Conservation (phyloP, 2,113 vertebrate genomes). For the Rhea pennata region DNA sequence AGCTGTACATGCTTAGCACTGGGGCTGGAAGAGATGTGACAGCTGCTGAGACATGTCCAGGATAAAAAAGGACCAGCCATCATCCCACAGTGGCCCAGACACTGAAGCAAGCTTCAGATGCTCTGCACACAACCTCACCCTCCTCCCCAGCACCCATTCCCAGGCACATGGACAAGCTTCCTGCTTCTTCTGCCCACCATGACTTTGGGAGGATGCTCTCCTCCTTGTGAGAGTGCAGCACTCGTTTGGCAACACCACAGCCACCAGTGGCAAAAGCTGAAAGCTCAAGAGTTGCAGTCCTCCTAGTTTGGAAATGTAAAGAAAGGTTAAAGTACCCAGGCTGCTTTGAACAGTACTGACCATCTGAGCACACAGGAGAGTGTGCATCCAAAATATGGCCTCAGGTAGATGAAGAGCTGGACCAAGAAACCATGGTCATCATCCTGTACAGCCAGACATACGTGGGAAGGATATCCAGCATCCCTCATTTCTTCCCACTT, state of each 20-base stretch:
- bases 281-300: background rate
- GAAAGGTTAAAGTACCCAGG: background rate
- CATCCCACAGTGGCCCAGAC: no score
- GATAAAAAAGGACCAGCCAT: no score
- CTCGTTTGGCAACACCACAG: background rate
- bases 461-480: background rate
- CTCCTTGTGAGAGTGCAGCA: accelerated
- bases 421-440: background rate
- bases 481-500: background rate
- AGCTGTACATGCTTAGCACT: no score
- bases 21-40: no score
- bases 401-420: background rate
- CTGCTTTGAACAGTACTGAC: background rate
- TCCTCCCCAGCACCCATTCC: no score
- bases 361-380: background rate
- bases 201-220: background rate
- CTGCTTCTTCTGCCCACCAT: background rate
- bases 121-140: no score
- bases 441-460: background rate
- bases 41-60: no score
- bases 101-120: no score
- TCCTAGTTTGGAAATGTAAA: background rate
- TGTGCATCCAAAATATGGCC: background rate
- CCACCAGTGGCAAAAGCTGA: background rate
- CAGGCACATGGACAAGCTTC: background rate